Percentiles rank a stretch among this genome's conserved stretches.
phyloP scores from a whole-genome alignment of 2,797 vertebrate species.

The Peromyscus attwateri region DNA sequence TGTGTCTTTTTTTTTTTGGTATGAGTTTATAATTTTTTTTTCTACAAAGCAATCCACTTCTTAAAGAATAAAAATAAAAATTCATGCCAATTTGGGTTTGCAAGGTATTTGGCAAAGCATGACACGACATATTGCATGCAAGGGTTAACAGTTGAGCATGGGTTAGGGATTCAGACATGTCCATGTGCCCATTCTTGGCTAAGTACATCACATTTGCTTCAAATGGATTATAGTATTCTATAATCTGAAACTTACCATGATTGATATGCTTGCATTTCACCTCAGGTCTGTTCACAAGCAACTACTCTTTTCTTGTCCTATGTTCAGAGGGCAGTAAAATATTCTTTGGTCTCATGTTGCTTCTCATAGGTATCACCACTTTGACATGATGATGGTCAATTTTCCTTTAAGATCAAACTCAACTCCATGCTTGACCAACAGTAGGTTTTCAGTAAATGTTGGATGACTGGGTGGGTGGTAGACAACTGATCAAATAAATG shows the following conservation, averaged over 20 bases:
- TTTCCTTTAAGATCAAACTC: background rate
- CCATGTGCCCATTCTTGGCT: slow-evolving; percentile 32
- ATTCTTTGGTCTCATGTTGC: background rate
- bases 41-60: slow-evolving; percentile 7
- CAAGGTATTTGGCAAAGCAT: slow-evolving; percentile 42
- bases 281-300: slow-evolving; percentile 76
- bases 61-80: slow-evolving; percentile 68
- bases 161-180: slow-evolving; percentile 52
- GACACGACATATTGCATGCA: slow-evolving; percentile 11
- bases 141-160: slow-evolving; percentile 40
- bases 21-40: slow-evolving; percentile 61
- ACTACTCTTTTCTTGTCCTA: slow-evolving; percentile 64
- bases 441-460: background rate
- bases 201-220: slow-evolving; percentile 64
- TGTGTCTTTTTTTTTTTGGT: background rate
- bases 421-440: background rate
- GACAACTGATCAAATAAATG: background rate
- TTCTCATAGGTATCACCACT: background rate
- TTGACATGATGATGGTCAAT: background rate
- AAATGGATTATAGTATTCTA: slow-evolving; percentile 72
- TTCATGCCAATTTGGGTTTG: slow-evolving; percentile 57
- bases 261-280: slow-evolving; percentile 77
- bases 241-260: slow-evolving; percentile 79
- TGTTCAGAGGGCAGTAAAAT: slow-evolving; percentile 43
- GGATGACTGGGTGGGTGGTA: background rate